Base-by-base conservation (phyloP, 2,888 invertebrate species). In the Parasteatoda lunata region DNA sequence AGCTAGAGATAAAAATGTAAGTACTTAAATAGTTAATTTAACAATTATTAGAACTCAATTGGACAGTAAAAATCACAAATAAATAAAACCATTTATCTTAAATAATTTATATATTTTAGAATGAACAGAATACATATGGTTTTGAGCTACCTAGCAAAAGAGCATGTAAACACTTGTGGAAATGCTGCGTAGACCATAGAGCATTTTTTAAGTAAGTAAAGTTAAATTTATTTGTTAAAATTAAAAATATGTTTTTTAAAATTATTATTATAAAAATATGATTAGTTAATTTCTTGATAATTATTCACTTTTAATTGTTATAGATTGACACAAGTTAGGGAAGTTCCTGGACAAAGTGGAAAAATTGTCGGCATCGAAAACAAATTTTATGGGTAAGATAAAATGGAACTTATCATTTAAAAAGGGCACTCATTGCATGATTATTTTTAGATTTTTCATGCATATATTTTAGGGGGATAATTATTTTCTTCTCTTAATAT, bases 1-100 rank as follows among this genome's bases (percentile, higher is more conserved):
- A 91, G 98, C 98, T 90, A 96, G 96, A 91, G 98, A 98, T 93
- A 98, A 98, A 94, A 97, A 97, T 93, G 97, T 97, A 94, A 95
- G 95, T 93, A 75, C 30, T 30, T 30, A 30, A 30, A 30, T 30
- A 30, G 30, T 30, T 30, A 30, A 30, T 2, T 30, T 30, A 30
- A 30, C 30, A 30, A 30, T 30, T 30, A 30, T 30, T 30, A 30
- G 30, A 30, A 30, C 30, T 30, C 30, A 30, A 30, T 30, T 30
- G 30, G 2, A 30, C 30, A 1, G 30, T 30, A 30, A 30, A 30
- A 30, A 30, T 0, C 30, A 30, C 2, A 30, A 30, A 2, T 1
- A 30, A 30, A 30, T 30, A 0, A 30, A 30, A 30, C 30, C 30
- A 30, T 30, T 30, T 30, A 30, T 5, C 15, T 54, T 51, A 45